A percentile compares a stretch with the other conserved stretches of the same genome.
These are phyloP conservation scores for Colletes collaris DNA, from an alignment of 2,888 invertebrate species.

Conservation along the genomic window DNA sequence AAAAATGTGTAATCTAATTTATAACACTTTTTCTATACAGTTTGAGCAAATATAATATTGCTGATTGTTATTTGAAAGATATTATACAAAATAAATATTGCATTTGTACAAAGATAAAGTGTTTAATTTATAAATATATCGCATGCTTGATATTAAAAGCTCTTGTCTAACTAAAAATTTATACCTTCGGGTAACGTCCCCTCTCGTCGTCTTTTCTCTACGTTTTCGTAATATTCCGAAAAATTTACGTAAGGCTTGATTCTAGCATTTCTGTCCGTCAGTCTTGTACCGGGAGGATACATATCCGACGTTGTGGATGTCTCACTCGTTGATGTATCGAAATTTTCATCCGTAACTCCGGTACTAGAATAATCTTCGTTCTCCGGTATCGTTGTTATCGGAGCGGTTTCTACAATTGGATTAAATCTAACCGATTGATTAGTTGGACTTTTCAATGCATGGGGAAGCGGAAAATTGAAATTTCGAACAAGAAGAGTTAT, in stretches of 20 bases:
- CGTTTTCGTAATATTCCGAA: conserved; percentile 89
- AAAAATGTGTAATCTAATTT: no score
- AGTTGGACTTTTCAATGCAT: conserved; percentile 85
- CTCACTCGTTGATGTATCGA: conserved; percentile 80
- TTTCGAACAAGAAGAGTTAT: conserved; percentile 93
- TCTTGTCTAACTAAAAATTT: conserved; percentile 77
- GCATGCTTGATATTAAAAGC: not conserved
- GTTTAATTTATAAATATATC: conserved; percentile 27
- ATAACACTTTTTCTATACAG: conserved; percentile 7
- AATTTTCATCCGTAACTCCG: conserved; percentile 72
- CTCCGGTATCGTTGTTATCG: conserved; percentile 66
- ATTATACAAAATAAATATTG: conserved; percentile 34
- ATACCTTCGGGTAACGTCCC: conserved; percentile 88
- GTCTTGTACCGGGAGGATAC: conserved; percentile 80
- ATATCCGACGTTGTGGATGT: conserved; percentile 79
- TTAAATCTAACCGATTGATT: conserved; percentile 86
- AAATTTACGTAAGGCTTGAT: conserved; percentile 94
- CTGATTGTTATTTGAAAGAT: conserved; percentile 24
- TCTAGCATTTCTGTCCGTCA: conserved; percentile 87
- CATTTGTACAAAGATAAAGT: conserved; percentile 14
- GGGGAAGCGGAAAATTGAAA: conserved; percentile 91
- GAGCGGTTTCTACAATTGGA: conserved; percentile 85
- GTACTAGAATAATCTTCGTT: conserved; percentile 68
- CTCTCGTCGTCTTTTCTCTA: conserved; percentile 87
- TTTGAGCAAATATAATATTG: conserved; percentile 32